Conservation (phyloP, 2,113 vertebrate genomes). For the Tetrax tetrax region DNA sequence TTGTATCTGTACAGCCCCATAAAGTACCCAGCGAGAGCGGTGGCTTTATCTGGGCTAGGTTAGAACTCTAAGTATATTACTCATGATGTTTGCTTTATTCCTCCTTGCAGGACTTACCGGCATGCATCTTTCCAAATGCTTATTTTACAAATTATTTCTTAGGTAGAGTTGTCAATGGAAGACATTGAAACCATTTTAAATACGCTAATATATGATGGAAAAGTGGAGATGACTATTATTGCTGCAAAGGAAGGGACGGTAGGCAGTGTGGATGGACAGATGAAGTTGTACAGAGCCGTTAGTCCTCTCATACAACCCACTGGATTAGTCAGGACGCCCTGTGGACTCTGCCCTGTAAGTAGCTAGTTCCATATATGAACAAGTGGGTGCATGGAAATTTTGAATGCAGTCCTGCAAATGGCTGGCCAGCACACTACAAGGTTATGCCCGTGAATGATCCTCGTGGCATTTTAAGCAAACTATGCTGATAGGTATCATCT, state of each 20-base stretch:
- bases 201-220: slow-evolving; percentile 96
- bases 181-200: slow-evolving; percentile 99
- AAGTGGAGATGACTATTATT: slow-evolving; percentile 97
- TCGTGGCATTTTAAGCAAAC: accelerated
- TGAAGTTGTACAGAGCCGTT: slow-evolving; percentile 93
- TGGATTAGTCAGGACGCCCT: slow-evolving; percentile 90
- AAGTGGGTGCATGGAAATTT: not conserved
- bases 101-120: not conserved
- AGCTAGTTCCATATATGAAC: not conserved
- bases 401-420: not conserved
- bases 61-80: not conserved
- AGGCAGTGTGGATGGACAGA: slow-evolving; percentile 93
- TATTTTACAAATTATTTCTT: not conserved
- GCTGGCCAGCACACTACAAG: not conserved
- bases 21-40: not conserved
- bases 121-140: not conserved
- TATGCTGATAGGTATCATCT: accelerated
- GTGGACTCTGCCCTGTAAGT: slow-evolving; percentile 94
- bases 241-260: slow-evolving; percentile 95
- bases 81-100: not conserved
- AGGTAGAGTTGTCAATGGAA: slow-evolving; percentile 99
- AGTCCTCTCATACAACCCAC: slow-evolving; percentile 89
- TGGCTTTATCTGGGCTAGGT: not conserved
- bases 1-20: not conserved
- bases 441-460: not conserved